These are phyloP conservation scores for Limonius californicus DNA, from an alignment of 1,140 invertebrate genomes.

Conservation along the genomic window DNA sequence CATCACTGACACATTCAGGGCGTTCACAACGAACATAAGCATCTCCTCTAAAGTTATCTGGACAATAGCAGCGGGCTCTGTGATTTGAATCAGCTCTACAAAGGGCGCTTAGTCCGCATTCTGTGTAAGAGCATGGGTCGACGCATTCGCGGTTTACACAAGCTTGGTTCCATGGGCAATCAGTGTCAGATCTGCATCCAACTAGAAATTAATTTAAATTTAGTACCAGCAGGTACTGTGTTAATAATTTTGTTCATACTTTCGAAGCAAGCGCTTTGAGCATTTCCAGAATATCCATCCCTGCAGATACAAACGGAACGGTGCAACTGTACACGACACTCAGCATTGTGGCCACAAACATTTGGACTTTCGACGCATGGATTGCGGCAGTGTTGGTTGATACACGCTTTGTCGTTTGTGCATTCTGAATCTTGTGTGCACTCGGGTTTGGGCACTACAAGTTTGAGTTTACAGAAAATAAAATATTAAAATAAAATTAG, in stretches of 20 bases:
- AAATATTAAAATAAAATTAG: too few species aligned
- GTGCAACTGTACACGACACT: constrained; percentile 76
- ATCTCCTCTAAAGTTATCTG: constrained; percentile 68
- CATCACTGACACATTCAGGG: constrained; percentile 70
- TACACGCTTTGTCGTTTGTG: constrained; percentile 77
- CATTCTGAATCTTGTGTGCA: constrained; percentile 79
- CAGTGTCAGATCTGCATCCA: constrained; percentile 80
- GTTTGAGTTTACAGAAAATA: too few species aligned
- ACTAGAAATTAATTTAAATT: constrained; percentile 58
- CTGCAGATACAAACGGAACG: constrained; percentile 79
- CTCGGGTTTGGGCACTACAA: constrained; percentile 67
- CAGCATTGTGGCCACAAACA: constrained; percentile 76
- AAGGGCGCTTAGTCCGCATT: constrained; percentile 77
- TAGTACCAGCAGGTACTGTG: background rate
- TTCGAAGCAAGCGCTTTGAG: constrained; percentile 71
- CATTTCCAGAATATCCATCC: constrained; percentile 80
- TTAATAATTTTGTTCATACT: constrained; percentile 59
- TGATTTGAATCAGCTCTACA: constrained; percentile 71
- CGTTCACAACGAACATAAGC: constrained; percentile 70
- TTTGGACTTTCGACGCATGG: constrained; percentile 64
- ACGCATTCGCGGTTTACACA: constrained; percentile 82
- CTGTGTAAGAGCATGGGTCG: constrained; percentile 73
- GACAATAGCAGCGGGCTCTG: constrained; percentile 74
- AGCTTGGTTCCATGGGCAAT: constrained; percentile 76
- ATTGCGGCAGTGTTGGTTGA: constrained; percentile 70